Base-by-base conservation (phyloP, 2,888 invertebrate genomes). In the Psylliodes chrysocephalus region DNA sequence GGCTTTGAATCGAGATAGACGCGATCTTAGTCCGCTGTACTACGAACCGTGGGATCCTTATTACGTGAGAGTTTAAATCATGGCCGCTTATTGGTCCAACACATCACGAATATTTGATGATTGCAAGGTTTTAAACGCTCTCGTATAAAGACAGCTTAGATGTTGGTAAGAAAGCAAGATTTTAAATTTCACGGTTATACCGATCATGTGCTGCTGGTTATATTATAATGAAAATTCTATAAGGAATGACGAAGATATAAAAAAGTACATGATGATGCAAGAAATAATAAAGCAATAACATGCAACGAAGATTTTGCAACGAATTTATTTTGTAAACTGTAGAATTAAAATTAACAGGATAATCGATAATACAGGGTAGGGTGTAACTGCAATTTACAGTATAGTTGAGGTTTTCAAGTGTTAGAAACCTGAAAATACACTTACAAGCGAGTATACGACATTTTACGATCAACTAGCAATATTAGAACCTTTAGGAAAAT, bases 1-100 rank as follows among this genome's bases (percentile, higher is more conserved):
- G 40, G 35, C n/a, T 57, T 47, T 57, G 47, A 38, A 57, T 57
- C 57, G 10, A 38, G 57, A 57, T 57, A 47, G 22, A 56, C 46
- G 6, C 33, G 17, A 47, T 57, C 47, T 57, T 46, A 22, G 46
- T 46, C 33, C 14, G 56, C 30, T 25, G 25, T 35, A 1, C 25
- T 25, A 2, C 25, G 22, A 35, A 47, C 56, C 56, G 56, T 56
- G 56, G 56, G 56, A 56, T 46, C 19, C 35, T 14, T 14, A 17
- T 57, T 57, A 57, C 57, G 57, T 57, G 57, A 57, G 47, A 28
- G 25, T 35, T 25, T 10, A 14, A 38, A 57, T 57, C 47, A 49
- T 35, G 49, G 42, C 10, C 42, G 42, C 7, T 47, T 25, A 47
- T 49, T 49, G 47, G 57, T 47, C 57, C 57, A 57, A 17, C 47